Evolutionary conservation across 2,113 vertebrate genomes (phyloP), one percentile per base, ranked within the genome.

Genomic region (Furnarius figulus): DNA sequence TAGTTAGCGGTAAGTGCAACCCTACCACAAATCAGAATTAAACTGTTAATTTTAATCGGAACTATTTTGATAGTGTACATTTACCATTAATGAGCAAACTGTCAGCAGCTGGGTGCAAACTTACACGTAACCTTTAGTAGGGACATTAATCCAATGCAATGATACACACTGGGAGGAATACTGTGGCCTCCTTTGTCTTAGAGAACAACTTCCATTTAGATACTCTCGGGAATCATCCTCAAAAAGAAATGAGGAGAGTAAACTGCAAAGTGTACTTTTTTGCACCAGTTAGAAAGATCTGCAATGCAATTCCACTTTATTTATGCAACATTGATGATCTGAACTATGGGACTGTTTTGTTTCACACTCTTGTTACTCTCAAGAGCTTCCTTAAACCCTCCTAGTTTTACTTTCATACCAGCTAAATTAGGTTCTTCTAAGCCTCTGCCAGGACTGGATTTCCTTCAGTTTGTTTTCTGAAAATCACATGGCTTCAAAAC

Each of bases 401-500:
- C 19, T 37, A 86, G 86, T 78, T 94, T 88, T 86, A 88, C 83
- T 93, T 68, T 92, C 75, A 44, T 56, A 89, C 39, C 65, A 90
- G 68, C 47, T 78, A 95, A 83, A 95, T 66, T 74, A 92, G 35
- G 42, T 96, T 86, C 30, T 87, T 80, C 50, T 89, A 90, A 42
- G 68, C 24, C 71, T 95, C 56, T 93, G 94, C 72, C 91, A 95
- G 76, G 24, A 84, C 50, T 96, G 73, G 68, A 95, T 92, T 96
- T 95, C 68, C 65, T 84, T 86, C 65, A 89, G 93, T 88, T 93
- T 93, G 89, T 92, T 92, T 95, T 95, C 56, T 87, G 86, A 93
- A 93, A 90, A 90, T 93, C 83, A 89, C 73, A 92, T 18, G 76
- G 52, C 42, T 81, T 93, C 55, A 93, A 67, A 93, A 93, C 9